Evolutionary conservation across 1,140 invertebrate genomes (phyloP), one percentile per base, ranked within the genome.

Genomic region (Diorhabda sublineata): DNA sequence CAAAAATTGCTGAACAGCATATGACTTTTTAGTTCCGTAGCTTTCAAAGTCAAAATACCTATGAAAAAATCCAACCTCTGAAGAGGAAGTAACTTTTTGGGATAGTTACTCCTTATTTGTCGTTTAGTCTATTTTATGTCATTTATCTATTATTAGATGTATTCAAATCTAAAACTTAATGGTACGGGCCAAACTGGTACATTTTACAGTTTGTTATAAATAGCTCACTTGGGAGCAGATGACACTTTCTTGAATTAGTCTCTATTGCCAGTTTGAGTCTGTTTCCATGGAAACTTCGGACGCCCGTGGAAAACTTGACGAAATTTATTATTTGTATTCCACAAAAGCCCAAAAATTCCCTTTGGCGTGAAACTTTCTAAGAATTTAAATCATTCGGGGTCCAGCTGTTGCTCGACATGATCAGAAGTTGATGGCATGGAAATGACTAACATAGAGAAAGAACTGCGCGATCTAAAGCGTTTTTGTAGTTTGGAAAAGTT

Each of bases 281-380:
- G 47, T n/a, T 52, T n/a, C n/a, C 2, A 2, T 8, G 6, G 47
- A 52, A 52, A 52, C 47, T 52, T n/a, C 47, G 47, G 6, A 52
- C 47, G 6, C 47, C n/a, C 47, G 47, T 26, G 26, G 42, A 43
- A 62, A 62, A 68, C 64, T 59, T 64, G 61, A 60, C n/a, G 64
- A 60, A 69, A 65, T 69, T 69, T 69, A 69, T 69, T 69, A 69
- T 69, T 69, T 69, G 68, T 69, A 69, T 69, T 69, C 67, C 58
- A 11, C 61, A 45, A 45, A 62, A 58, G 42, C 44, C 56, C 61
- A 45, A 63, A 64, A 69, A 64, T 52, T 59, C 64, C 45, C 7
- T 44, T 62, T 45, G 68, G 60, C 42, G 57, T 11, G 60, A 69
- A 69, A 63, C 62, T 69, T 69, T 42, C 9, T 42, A 64, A 58